These are phyloP conservation scores for Hippocampus kuda DNA, from an alignment of 2,797 vertebrate species.

Conservation along the genomic window DNA sequence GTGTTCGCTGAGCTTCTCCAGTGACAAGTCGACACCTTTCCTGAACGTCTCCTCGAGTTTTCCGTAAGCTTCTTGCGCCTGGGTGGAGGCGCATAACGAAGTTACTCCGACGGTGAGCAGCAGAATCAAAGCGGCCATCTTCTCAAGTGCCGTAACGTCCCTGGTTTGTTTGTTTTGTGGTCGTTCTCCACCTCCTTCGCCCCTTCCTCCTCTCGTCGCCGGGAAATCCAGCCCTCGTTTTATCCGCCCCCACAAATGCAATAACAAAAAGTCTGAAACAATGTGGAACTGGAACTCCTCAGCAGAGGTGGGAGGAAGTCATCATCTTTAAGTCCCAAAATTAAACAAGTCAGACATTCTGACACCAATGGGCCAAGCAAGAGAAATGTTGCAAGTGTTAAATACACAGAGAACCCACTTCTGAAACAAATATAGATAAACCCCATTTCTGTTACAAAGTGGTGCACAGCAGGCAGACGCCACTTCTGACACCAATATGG, in stretches of 20 bases:
- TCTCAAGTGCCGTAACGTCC: constrained; percentile 9
- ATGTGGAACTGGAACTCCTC: neutral
- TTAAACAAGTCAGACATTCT: no score
- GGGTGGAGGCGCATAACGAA: constrained; percentile 24
- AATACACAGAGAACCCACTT: no score
- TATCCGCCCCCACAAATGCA: neutral
- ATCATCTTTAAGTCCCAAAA: no score
- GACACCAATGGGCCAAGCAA: no score
- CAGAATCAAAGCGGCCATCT: constrained; percentile 55
- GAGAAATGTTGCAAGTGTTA: no score
- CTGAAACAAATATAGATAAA: no score
- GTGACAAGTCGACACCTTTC: constrained; percentile 58
- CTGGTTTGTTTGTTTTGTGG: neutral
- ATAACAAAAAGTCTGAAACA: neutral
- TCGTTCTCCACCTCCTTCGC: neutral
- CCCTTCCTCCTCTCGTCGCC: constrained; percentile 3
- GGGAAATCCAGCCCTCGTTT: constrained; percentile 30
- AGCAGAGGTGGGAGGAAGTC: neutral
- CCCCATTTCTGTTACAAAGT: no score
- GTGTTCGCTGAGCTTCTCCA: constrained; percentile 46
- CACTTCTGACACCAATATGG: no score
- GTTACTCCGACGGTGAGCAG: constrained; percentile 39
- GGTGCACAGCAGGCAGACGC: no score
- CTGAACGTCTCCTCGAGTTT: constrained; percentile 46
- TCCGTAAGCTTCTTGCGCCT: constrained; percentile 40